Evolutionary conservation across 2,113 vertebrate genomes (phyloP), one percentile per base, ranked within the genome.

Genomic region (Aptenodytes patagonicus): DNA sequence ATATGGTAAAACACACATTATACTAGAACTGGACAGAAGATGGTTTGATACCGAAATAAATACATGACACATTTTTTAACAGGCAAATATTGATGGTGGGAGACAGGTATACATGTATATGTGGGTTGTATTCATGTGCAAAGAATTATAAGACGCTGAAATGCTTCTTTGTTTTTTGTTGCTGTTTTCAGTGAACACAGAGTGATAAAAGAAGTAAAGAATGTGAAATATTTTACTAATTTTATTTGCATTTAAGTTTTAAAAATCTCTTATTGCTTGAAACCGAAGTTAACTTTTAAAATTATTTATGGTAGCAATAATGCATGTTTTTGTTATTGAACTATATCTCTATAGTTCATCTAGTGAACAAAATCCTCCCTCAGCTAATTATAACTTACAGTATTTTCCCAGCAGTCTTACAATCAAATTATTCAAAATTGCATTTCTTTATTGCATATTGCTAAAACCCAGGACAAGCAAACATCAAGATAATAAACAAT

Each of bases 401-500:
- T 97, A 98, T 98, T 98, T 98, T 98, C 98, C 98, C 98, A 98
- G 98, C 98, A 98, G 98, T 97, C 98, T 98, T 97, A 98, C 98
- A 98, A 98, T 98, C 98, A 98, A 98, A 98, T 98, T 98, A 98
- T 98, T 98, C 98, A 98, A 98, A 98, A 98, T 98, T 98, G 98
- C 98, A 98, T 98, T 98, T 98, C 98, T 98, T 98, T 98, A 98
- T 98, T 98, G 98, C 98, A 97, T 97, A 98, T 98, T 98, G 98
- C 98, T 98, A 99, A 99, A 98, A 98, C 98, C 98, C 97, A 95
- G 98, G 98, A 98, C 98, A 98, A 98, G 98, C 98, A 98, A 98
- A 98, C 98, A 98, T 98, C 98, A 97, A 97, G 98, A 99, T 99
- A 99, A 99, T 99, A 99, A 99, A 99, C 99, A 99, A 98, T 99